Percentiles rank a stretch among this genome's conserved stretches.
These are phyloP conservation scores for Malthinus seriepunctatus DNA, from an alignment of 2,888 invertebrate species.

Conservation along the genomic window DNA sequence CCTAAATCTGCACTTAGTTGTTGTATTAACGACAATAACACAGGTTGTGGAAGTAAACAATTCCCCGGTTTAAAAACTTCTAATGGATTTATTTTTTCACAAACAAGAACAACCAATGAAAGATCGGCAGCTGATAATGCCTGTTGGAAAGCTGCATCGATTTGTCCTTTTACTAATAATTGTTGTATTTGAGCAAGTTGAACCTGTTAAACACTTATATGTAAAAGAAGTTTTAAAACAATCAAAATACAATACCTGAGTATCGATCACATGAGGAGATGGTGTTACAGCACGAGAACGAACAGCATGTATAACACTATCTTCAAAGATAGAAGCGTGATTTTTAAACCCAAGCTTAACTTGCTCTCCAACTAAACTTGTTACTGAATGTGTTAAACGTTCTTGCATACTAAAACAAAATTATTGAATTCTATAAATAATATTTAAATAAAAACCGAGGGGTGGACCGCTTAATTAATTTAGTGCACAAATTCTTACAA, in stretches of 20 bases:
- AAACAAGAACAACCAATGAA: conserved; percentile 81
- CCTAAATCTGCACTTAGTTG: conserved; percentile 90
- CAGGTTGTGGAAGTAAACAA: conserved; percentile 83
- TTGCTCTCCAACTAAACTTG: conserved; percentile 54
- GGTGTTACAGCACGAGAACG: conserved; percentile 77
- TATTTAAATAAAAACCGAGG: neutral
- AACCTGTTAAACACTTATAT: conserved; percentile 50
- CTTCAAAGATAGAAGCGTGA: conserved; percentile 64
- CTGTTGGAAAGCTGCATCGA: conserved; percentile 88
- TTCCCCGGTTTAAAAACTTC: conserved; percentile 72
- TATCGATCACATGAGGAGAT: conserved; percentile 64
- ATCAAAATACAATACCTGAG: conserved; percentile 47
- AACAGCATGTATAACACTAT: conserved; percentile 63
- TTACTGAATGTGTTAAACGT: conserved; percentile 48
- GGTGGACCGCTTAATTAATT: too few relatives aligned
- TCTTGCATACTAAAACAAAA: conserved; percentile 50
- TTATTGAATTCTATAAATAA: neutral
- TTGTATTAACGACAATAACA: conserved; percentile 90
- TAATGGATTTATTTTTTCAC: conserved; percentile 81
- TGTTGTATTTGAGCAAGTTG: conserved; percentile 71
- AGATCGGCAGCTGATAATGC: conserved; percentile 89
- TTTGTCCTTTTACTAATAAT: conserved; percentile 70
- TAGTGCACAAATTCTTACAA: too few relatives aligned
- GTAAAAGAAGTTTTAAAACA: neutral
- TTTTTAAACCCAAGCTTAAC: conserved; percentile 58